Evolutionary conservation across 2,113 vertebrate genomes (phyloP).

Genomic region (Ivindomyrus marchei): DNA sequence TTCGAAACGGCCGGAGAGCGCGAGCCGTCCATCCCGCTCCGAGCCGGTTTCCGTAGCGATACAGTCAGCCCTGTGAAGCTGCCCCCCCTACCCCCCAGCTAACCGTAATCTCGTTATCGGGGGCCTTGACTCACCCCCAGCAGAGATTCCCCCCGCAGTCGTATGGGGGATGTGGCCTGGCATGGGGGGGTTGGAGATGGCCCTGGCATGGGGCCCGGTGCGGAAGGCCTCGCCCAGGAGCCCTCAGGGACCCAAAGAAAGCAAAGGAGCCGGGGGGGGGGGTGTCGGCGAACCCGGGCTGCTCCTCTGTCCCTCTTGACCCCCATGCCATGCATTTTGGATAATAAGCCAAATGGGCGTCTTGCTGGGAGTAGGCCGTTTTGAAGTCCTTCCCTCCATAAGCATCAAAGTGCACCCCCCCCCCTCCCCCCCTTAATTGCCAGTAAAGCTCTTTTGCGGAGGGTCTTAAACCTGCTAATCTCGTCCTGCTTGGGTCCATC

Average conservation of each 20-base stretch:
- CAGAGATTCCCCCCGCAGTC: background rate
- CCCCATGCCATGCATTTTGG: conserved; percentile 30
- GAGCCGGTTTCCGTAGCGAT: background rate
- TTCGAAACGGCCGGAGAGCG: background rate
- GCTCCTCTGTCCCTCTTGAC: conserved; percentile 26
- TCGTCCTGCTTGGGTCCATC: background rate
- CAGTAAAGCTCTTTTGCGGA: conserved; percentile 18
- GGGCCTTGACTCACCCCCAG: background rate
- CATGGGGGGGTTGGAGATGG: background rate
- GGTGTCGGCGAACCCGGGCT: background rate
- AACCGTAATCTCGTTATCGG: background rate
- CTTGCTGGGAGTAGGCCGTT: conserved; percentile 29
- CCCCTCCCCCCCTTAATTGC: conserved; percentile 25
- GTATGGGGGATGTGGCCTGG: too few species aligned
- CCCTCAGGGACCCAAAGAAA: background rate
- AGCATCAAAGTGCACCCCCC: conserved; percentile 32
- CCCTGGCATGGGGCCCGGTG: background rate
- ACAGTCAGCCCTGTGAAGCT: background rate
- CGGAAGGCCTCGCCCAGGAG: background rate
- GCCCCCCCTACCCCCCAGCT: background rate
- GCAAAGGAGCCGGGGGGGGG: background rate
- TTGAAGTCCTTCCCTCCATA: conserved; percentile 29
- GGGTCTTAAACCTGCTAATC: conserved; percentile 10
- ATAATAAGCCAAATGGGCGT: conserved; percentile 30
- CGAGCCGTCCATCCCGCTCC: background rate